Evolutionary conservation across 2,113 vertebrate genomes (phyloP).

Genomic region (Chionodraco myersi): DNA sequence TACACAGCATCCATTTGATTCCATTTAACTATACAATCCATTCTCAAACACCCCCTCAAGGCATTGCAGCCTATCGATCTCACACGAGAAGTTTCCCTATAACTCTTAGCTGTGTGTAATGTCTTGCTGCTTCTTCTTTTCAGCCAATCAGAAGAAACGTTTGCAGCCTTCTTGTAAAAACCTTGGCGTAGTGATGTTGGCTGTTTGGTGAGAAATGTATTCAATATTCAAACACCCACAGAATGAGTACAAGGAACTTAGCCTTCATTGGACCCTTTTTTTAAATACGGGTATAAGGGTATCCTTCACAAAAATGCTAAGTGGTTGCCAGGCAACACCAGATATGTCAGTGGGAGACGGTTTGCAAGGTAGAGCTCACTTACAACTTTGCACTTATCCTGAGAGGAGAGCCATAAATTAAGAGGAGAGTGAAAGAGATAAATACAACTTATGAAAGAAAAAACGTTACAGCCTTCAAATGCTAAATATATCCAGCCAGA

Average conservation of each 20-base stretch:
- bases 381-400: slow-evolving; percentile 54
- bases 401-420: slow-evolving; percentile 40
- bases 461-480: slow-evolving; percentile 21
- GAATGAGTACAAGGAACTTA: slow-evolving; percentile 65
- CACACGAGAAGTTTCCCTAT: slow-evolving; percentile 12
- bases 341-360: slow-evolving; percentile 44
- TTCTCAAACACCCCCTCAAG: slow-evolving; percentile 12
- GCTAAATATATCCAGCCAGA: slow-evolving; percentile 26
- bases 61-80: slow-evolving; percentile 46
- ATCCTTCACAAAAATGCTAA: slow-evolving; percentile 64
- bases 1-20: slow-evolving; percentile 22
- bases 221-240: slow-evolving; percentile 64
- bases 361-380: slow-evolving; percentile 42
- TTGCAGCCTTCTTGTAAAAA: slow-evolving; percentile 10
- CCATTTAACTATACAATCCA: neutral
- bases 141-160: slow-evolving; percentile 26
- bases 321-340: slow-evolving; percentile 75
- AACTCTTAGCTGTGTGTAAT: slow-evolving; percentile 20
- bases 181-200: slow-evolving; percentile 16
- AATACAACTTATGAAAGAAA: slow-evolving; percentile 16
- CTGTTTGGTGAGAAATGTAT: slow-evolving; percentile 51
- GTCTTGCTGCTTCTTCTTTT: slow-evolving; percentile 8
- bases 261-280: slow-evolving; percentile 57
- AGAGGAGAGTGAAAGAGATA: slow-evolving; percentile 22
- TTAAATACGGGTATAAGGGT: slow-evolving; percentile 26